These are phyloP conservation scores for Champsocephalus esox DNA, from an alignment of 2,797 vertebrate genomes.

Conservation along the genomic window DNA sequence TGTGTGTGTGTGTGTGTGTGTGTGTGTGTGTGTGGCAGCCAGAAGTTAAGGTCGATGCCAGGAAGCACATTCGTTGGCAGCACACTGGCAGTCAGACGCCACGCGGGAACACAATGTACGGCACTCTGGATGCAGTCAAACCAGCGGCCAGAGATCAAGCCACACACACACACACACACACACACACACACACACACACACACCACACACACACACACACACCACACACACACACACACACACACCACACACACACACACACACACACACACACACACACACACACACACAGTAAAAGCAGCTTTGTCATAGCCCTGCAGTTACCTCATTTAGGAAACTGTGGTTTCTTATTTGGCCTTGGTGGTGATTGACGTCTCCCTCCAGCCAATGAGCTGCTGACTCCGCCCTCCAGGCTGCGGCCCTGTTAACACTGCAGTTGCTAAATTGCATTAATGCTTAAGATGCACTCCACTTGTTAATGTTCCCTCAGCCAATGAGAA, in stretches of 20 bases:
- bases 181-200: neutral
- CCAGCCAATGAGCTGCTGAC: conserved; percentile 32
- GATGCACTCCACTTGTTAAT: conserved; percentile 20
- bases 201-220: neutral
- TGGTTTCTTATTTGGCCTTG: conserved; percentile 29
- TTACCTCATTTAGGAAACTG: conserved; percentile 42
- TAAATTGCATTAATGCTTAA: conserved; percentile 26
- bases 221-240: conserved; percentile 2
- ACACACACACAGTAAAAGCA: conserved; percentile 19
- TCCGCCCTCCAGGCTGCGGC: conserved; percentile 11
- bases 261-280: neutral
- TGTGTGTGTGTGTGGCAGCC: conserved; percentile 23
- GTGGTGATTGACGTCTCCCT: conserved; percentile 23
- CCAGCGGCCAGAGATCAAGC: conserved; percentile 50
- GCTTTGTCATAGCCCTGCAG: conserved; percentile 22
- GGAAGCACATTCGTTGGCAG: conserved; percentile 78
- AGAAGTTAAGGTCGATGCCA: conserved; percentile 46
- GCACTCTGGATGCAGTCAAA: conserved; percentile 54
- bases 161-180: conserved; percentile 7
- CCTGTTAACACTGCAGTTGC: conserved; percentile 29
- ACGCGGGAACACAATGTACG: conserved; percentile 77
- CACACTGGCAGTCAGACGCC: conserved; percentile 57
- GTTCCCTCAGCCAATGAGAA: conserved; percentile 24
- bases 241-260: neutral
- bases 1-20: neutral